Evolutionary conservation across 2,113 vertebrate genomes (phyloP).

Genomic region (Caranx ignobilis): DNA sequence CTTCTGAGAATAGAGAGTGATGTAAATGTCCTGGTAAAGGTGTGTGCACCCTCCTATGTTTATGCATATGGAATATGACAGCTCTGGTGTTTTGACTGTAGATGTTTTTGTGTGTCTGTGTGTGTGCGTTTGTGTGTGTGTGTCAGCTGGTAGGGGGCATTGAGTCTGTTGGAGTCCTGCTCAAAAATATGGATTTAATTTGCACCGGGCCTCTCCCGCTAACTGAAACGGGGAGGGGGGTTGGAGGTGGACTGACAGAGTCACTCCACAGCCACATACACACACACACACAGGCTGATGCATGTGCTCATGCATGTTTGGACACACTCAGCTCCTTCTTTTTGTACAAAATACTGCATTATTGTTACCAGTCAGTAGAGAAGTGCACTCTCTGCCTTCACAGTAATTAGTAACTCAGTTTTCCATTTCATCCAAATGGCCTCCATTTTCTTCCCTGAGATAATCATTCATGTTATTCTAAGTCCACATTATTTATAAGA

Average conservation of each 20-base stretch:
- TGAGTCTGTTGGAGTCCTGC: constrained; percentile 44
- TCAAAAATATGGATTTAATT: constrained; percentile 77
- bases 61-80: constrained; percentile 49
- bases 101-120: constrained; percentile 15
- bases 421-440: constrained; percentile 1
- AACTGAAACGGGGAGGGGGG: constrained; percentile 63
- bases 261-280: constrained; percentile 4
- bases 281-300: constrained; percentile 5
- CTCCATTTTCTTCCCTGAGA: background rate
- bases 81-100: constrained; percentile 51
- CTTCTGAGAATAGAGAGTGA: constrained; percentile 40
- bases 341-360: background rate
- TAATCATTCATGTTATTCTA: background rate
- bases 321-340: constrained; percentile 16
- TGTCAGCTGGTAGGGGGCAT: constrained; percentile 42
- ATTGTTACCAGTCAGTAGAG: background rate
- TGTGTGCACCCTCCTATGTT: constrained; percentile 28
- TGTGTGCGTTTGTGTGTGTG: constrained; percentile 21
- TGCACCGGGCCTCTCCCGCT: constrained; percentile 61
- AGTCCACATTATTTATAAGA: background rate
- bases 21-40: constrained; percentile 30
- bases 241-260: constrained; percentile 42
- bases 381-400: constrained; percentile 14
- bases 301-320: background rate
- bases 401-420: constrained; percentile 2